Percentiles rank a stretch among this genome's conserved stretches.
Conservation (phyloP, 92 coral and sea anemone genomes). For the Parazoanthus swiftii region DNA sequence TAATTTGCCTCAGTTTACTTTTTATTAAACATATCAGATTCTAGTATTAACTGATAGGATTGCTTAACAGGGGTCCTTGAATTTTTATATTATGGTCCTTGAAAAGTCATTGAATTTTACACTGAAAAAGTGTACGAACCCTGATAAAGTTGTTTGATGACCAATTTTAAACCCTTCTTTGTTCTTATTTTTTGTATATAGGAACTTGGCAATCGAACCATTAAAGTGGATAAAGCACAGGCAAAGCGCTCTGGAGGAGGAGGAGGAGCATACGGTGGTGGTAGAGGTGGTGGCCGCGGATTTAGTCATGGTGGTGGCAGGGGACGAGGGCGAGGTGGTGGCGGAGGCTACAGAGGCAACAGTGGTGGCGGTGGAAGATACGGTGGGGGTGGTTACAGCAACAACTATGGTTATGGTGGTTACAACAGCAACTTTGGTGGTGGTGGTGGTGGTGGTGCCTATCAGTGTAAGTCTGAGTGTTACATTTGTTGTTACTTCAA, state of each 20-base stretch:
- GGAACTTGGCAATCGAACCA: conserved; percentile 33
- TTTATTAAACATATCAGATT: too few species aligned
- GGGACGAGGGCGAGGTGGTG: conserved; percentile 8
- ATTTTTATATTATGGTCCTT: too few species aligned
- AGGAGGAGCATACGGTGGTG: conserved; percentile 6
- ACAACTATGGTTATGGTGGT: neutral
- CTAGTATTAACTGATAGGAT: too few species aligned
- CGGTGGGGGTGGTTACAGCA: neutral
- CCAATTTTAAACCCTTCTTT: neutral
- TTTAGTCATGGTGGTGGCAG: conserved; percentile 15
- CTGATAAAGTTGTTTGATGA: neutral
- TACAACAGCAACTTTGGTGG: neutral
- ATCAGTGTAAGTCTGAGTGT: conserved; percentile 3
- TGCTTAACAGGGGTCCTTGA: too few species aligned
- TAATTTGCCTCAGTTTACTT: too few species aligned
- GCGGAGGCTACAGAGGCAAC: neutral
- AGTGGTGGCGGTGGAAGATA: conserved; percentile 23
- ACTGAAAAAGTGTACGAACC: too few species aligned
- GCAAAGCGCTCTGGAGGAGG: conserved; percentile 45
- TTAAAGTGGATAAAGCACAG: conserved; percentile 48
- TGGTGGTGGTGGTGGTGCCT: neutral
- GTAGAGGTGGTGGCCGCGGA: conserved; percentile 41
- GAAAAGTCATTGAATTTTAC: too few species aligned
- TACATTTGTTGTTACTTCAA: neutral
- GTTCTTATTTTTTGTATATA: neutral